A percentile compares a stretch with the other conserved stretches of the same genome.
phyloP scores from a whole-genome alignment of 2,888 invertebrate genomes.

The Clusia tigrina region DNA sequence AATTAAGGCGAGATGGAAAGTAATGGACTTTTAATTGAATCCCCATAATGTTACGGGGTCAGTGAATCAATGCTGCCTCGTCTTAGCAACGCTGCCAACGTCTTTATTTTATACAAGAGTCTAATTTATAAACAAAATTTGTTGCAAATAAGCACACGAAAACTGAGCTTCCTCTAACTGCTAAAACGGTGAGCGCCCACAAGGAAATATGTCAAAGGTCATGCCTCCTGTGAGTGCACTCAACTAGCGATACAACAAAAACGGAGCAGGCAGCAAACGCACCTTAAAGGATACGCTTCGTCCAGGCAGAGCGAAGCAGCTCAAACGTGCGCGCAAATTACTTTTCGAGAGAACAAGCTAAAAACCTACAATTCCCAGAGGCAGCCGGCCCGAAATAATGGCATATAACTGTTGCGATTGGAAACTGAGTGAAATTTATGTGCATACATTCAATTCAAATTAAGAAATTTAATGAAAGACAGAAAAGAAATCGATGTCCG shows the following conservation, averaged over 20 bases:
- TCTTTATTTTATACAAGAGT: no score
- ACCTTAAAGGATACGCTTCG: neutral
- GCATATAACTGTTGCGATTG: constrained; percentile 2
- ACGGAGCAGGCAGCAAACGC: neutral
- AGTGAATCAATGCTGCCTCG: no score
- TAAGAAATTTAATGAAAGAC: neutral
- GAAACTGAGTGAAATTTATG: neutral
- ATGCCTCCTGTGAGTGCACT: constrained; percentile 26
- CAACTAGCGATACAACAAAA: constrained; percentile 3
- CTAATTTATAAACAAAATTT: no score
- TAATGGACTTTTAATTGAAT: no score
- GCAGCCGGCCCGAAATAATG: neutral
- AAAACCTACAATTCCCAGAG: neutral
- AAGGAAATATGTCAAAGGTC: constrained; percentile 36
- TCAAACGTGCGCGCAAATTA: constrained; percentile 5
- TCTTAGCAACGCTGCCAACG: no score
- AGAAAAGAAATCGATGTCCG: no score
- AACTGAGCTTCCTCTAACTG: no score
- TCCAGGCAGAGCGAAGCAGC: neutral
- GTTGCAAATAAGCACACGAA: no score
- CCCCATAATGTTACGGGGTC: no score
- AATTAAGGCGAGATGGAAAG: no score
- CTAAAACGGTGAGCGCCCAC: neutral
- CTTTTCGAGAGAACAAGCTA: no score
- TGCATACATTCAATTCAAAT: neutral